Evolutionary conservation across 2,797 vertebrate species (phyloP), one percentile per base, ranked within the genome.

Genomic region (Paratrypauchen microcephalus): DNA sequence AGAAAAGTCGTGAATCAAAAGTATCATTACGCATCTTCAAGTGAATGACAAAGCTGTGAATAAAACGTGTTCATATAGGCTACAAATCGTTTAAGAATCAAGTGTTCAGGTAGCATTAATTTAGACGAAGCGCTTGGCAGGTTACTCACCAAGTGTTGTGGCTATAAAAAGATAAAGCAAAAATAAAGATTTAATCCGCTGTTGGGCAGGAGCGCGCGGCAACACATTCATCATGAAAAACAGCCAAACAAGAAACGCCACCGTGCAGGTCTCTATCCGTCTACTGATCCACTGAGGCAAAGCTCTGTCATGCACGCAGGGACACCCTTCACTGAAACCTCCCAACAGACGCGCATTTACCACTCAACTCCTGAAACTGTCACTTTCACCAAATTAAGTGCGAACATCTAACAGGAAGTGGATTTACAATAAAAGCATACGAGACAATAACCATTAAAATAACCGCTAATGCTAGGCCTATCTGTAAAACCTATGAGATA

Each of bases 131-230:
- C 7, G 28, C 11, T 4, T 9, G 32, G 32, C 19, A 39, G 12
- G 32, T 47, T 56, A 86, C 89, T 80, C 60, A 91, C 89, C 88
- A 83, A 81, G 64, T 50, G 77, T 71, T 30, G 64, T 70, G 63
- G 41, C 5, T 6, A 80, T 52, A 0, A 81, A 75, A 21, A 90
- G 36, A 45, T 7, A 64, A 0, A 89, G 2, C 0, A 89, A 11
- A 23, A 87, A 74, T 61, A 84, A 45, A 9, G 6, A 19, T 18
- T 2, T 39, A 24, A 78, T 60, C 56, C 50, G 11, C 0, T 32
- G n/a, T 19, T 18, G 56, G 69, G 65, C 78, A 8, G 58, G 47
- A 0, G 64, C 56, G 66, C 78, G 57, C 80, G 30, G 36, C 16
- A 41, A 36, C 67, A 23, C 8, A 0, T 85, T 84, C 88, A 88